Conservation (phyloP, 2,113 vertebrate species). For the Heloderma charlesbogerti region DNA sequence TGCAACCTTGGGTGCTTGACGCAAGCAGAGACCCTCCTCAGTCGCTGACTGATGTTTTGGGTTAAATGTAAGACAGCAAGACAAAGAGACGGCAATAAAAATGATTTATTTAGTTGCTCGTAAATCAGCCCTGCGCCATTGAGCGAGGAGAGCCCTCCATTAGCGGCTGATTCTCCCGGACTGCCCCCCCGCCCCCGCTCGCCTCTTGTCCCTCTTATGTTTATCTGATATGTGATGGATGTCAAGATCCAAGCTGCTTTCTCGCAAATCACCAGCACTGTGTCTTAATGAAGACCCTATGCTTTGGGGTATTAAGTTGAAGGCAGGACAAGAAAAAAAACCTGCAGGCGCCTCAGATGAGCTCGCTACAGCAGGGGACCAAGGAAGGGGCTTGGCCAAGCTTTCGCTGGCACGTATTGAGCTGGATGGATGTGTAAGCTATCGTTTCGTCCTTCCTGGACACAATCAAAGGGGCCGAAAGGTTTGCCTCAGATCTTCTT, state of each 20-base stretch:
- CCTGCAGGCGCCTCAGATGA: background rate
- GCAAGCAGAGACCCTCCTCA: slow-evolving; percentile 24
- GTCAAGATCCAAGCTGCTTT: slow-evolving; percentile 9
- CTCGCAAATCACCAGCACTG: slow-evolving; percentile 5
- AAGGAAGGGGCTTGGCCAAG: background rate
- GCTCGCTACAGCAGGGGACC: background rate
- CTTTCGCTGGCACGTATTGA: background rate
- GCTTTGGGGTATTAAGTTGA: background rate
- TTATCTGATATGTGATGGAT: slow-evolving; percentile 38
- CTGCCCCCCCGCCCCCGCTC: background rate
- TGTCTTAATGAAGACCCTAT: background rate
- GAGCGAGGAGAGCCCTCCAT: slow-evolving; percentile 27
- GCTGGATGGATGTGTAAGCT: background rate
- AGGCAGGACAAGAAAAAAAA: background rate
- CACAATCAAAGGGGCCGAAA: background rate
- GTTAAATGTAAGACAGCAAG: slow-evolving; percentile 36
- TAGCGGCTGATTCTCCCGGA: background rate
- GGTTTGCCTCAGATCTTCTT: background rate
- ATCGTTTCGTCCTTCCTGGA: background rate
- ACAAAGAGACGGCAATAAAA: slow-evolving; percentile 37
- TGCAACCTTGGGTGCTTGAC: background rate
- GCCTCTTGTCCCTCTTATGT: background rate
- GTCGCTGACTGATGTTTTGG: slow-evolving; percentile 21
- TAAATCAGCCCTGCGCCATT: slow-evolving; percentile 25
- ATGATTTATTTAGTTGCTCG: slow-evolving; percentile 37